Percentiles rank a stretch among this genome's conserved stretches.
Conservation (phyloP, 1,140 invertebrate species). For the Carposina sasakii region DNA sequence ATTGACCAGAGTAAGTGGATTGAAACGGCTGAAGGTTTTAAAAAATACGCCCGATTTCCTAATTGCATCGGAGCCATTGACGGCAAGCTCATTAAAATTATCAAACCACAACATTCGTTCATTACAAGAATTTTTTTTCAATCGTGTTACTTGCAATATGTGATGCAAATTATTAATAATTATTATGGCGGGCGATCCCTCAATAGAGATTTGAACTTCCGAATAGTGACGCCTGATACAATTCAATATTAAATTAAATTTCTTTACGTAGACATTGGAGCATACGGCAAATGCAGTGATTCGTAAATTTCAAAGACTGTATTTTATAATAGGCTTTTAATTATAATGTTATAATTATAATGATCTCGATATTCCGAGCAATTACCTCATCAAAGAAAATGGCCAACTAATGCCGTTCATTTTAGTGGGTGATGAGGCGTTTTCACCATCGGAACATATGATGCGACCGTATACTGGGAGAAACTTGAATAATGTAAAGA, state of each 20-base stretch:
- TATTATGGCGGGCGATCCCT: too few relatives aligned
- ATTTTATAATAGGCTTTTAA: neutral
- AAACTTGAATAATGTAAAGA: slow-evolving; percentile 21
- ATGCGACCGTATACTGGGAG: slow-evolving; percentile 39
- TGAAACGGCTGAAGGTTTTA: slow-evolving; percentile 16
- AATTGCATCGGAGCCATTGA: neutral
- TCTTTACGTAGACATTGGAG: slow-evolving; percentile 54
- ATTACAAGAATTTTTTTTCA: slow-evolving; percentile 67
- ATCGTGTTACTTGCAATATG: slow-evolving; percentile 63
- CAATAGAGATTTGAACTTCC: too few relatives aligned
- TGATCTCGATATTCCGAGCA: neutral
- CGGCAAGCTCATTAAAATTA: slow-evolving; percentile 27
- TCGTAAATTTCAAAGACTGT: slow-evolving; percentile 28
- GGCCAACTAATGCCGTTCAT: slow-evolving; percentile 18
- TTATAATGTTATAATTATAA: slow-evolving; percentile 15
- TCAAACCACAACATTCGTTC: slow-evolving; percentile 41
- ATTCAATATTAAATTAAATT: too few relatives aligned
- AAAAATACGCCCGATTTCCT: slow-evolving; percentile 55
- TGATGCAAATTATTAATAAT: slow-evolving; percentile 65
- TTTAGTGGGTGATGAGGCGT: slow-evolving; percentile 27
- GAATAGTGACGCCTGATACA: too few relatives aligned
- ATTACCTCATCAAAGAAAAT: slow-evolving; percentile 18
- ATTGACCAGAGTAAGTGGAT: slow-evolving; percentile 9
- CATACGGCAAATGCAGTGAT: slow-evolving; percentile 50
- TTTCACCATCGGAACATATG: slow-evolving; percentile 24